Evolutionary conservation across 2,888 invertebrate species (phyloP).

Genomic region (Phengaris alcon): DNA sequence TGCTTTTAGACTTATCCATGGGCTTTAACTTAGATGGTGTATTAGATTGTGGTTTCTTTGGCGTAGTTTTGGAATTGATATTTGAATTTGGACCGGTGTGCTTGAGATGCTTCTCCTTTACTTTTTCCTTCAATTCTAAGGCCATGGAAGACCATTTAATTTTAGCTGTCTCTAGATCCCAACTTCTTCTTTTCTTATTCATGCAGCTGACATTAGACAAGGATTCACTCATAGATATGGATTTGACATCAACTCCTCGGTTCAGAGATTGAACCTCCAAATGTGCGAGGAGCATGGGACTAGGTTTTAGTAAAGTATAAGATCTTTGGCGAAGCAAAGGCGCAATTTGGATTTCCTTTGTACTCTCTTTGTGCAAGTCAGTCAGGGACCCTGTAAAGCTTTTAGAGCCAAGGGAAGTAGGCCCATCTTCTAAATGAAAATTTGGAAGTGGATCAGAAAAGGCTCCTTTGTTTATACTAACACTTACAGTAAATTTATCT

Average conservation of each 20-base stretch:
- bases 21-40: conserved; percentile 47
- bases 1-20: conserved; percentile 45
- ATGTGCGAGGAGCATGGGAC: conserved; percentile 85
- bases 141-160: conserved; percentile 76
- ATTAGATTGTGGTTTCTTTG: conserved; percentile 42
- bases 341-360: conserved; percentile 46
- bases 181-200: conserved; percentile 65
- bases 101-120: conserved; percentile 34
- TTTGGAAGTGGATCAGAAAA: conserved; percentile 43
- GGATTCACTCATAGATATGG: conserved; percentile 77
- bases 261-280: conserved; percentile 74
- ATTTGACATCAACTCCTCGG: conserved; percentile 68
- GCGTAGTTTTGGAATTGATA: conserved; percentile 33
- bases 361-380: conserved; percentile 60
- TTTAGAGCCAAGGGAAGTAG: conserved; percentile 59
- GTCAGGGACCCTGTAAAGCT: conserved; percentile 72
- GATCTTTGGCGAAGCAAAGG: conserved; percentile 85
- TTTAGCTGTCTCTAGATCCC: conserved; percentile 72
- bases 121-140: conserved; percentile 56
- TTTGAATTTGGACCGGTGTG: conserved; percentile 31
- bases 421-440: conserved; percentile 50
- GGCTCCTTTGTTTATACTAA: conserved; percentile 45
- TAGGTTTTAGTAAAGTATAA: conserved; percentile 87
- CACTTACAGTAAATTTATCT: conserved; percentile 44
- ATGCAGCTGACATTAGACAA: conserved; percentile 56